phyloP scores from a whole-genome alignment of 2,113 vertebrate genomes.

The Eidolon helvum region DNA sequence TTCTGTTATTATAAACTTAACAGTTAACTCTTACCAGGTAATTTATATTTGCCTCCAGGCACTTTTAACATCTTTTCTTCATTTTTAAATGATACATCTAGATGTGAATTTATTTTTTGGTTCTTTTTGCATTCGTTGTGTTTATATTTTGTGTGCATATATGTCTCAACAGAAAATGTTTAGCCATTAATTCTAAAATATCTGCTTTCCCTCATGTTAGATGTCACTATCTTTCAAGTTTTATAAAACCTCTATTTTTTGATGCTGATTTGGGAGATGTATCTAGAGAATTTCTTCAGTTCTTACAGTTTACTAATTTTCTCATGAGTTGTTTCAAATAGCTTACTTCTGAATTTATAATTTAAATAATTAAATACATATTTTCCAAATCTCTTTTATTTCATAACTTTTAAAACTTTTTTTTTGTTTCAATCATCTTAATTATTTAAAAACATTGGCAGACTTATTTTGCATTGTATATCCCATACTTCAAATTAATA shows the following conservation, averaged over 20 bases:
- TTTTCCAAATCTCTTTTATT: background rate
- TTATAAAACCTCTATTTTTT: background rate
- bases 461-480: background rate
- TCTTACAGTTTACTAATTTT: background rate
- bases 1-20: background rate
- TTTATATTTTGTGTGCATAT: background rate
- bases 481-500: background rate
- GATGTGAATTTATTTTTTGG: background rate
- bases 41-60: background rate
- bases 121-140: background rate
- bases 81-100: background rate
- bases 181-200: background rate
- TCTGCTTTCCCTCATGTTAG: background rate
- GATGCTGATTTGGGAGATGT: accelerated
- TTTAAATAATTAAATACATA: background rate
- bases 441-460: background rate
- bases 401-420: background rate
- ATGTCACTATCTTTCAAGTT: background rate
- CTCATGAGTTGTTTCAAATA: background rate
- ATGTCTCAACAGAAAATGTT: background rate
- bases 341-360: background rate
- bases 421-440: background rate
- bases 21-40: background rate
- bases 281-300: background rate
- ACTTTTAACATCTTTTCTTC: background rate